phyloP scores from a whole-genome alignment of 1,140 invertebrate species.

The Drosophila funebris region DNA sequence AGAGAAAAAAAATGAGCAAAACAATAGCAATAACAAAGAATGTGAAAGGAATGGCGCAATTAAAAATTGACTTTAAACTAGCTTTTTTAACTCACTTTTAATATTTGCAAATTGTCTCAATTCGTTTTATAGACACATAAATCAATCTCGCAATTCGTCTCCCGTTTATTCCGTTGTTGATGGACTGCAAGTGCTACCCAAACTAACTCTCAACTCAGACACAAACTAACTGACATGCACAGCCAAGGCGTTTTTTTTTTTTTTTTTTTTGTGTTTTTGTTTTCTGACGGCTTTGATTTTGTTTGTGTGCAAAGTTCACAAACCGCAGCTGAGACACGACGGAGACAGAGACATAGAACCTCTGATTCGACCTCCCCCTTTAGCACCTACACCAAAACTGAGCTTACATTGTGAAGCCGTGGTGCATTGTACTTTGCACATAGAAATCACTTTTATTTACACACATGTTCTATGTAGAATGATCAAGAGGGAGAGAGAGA shows the following conservation, averaged over 20 bases:
- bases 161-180: constrained; percentile 18
- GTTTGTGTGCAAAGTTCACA: constrained; percentile 60
- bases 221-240: constrained; percentile 7
- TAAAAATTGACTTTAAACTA: not conserved
- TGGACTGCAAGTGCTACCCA: constrained; percentile 14
- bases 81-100: constrained; percentile 19
- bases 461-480: not conserved
- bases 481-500: not conserved
- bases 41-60: constrained; percentile 5
- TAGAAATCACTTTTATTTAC: constrained; percentile 17
- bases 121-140: constrained; percentile 5
- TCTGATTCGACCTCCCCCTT: not conserved
- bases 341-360: not conserved
- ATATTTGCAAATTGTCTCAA: not conserved
- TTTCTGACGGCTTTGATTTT: constrained; percentile 18
- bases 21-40: constrained; percentile 13
- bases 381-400: not conserved
- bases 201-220: constrained; percentile 21
- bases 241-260: not conserved
- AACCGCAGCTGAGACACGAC: constrained; percentile 45
- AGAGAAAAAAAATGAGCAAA: constrained; percentile 1
- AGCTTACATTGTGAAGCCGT: not conserved
- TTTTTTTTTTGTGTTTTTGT: not conserved
- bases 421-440: constrained; percentile 21
- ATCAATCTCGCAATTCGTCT: not conserved